Evolutionary conservation across 2,888 invertebrate genomes (phyloP).

Genomic region (Cephus pulcher): DNA sequence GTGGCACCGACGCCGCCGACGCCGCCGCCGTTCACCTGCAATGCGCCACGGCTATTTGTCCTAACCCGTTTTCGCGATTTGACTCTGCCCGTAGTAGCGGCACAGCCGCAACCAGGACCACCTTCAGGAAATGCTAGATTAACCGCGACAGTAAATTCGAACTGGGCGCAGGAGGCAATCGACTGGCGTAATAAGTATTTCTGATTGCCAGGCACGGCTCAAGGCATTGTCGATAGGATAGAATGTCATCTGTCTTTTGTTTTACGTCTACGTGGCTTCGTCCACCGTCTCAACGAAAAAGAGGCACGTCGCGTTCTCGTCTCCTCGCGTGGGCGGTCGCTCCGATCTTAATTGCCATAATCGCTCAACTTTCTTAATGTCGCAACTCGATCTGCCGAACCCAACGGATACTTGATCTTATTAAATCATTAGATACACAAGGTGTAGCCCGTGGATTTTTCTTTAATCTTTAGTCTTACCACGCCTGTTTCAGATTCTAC

Average conservation of each 20-base stretch:
- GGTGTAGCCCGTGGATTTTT: background rate
- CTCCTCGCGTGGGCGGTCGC: background rate
- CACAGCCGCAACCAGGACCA: background rate
- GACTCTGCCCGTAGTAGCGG: background rate
- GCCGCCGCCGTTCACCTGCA: constrained; percentile 50
- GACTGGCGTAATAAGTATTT: background rate
- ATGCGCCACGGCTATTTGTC: constrained; percentile 54
- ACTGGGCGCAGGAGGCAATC: background rate
- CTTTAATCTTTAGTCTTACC: background rate
- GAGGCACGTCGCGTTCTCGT: background rate
- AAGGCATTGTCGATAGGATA: background rate
- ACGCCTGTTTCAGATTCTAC: background rate
- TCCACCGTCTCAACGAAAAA: background rate
- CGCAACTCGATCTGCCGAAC: background rate
- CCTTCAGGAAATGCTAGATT: background rate
- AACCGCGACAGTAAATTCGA: background rate
- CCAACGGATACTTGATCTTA: background rate
- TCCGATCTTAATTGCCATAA: background rate
- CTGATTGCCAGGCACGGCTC: background rate
- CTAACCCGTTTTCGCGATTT: constrained; percentile 29
- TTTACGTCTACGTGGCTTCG: background rate
- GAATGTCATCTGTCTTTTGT: background rate
- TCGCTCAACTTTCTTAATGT: background rate
- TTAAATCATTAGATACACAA: background rate
- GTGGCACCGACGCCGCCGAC: background rate